Percentiles rank a stretch among this genome's conserved stretches.
These are phyloP conservation scores for Folsomia candida DNA, from an alignment of 2,888 invertebrate genomes.

Conservation along the genomic window DNA sequence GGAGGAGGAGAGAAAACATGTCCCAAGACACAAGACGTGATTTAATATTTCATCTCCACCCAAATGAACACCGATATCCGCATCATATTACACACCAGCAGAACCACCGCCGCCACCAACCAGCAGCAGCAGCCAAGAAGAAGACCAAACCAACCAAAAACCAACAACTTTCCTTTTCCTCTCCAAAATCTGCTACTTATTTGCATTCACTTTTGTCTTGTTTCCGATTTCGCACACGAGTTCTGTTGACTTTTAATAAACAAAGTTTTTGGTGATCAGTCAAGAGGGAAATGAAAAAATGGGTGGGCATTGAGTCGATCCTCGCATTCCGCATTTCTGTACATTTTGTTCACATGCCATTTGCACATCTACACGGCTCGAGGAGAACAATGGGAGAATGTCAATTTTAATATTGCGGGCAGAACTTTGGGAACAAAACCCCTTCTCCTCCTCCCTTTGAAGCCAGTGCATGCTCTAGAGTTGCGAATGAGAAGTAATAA, in stretches of 20 bases:
- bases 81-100: background rate
- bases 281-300: slow-evolving; percentile 12
- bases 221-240: background rate
- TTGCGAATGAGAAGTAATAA: too few relatives aligned
- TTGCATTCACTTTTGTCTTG: background rate
- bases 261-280: slow-evolving; percentile 11
- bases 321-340: too few relatives aligned
- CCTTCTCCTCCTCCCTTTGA: too few relatives aligned
- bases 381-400: too few relatives aligned
- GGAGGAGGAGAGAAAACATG: background rate
- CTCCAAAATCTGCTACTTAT: background rate
- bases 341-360: too few relatives aligned
- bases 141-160: background rate
- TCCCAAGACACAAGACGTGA: background rate
- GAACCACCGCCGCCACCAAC: background rate
- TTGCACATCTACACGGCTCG: too few relatives aligned
- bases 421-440: too few relatives aligned
- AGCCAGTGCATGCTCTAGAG: too few relatives aligned
- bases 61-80: slow-evolving; percentile 9
- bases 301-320: background rate
- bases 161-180: background rate
- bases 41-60: slow-evolving; percentile 9
- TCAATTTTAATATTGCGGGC: too few relatives aligned
- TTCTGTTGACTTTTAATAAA: slow-evolving; percentile 1
- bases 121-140: background rate